Conservation (phyloP, 2,797 vertebrate species). For the Eleutherodactylus coqui region DNA sequence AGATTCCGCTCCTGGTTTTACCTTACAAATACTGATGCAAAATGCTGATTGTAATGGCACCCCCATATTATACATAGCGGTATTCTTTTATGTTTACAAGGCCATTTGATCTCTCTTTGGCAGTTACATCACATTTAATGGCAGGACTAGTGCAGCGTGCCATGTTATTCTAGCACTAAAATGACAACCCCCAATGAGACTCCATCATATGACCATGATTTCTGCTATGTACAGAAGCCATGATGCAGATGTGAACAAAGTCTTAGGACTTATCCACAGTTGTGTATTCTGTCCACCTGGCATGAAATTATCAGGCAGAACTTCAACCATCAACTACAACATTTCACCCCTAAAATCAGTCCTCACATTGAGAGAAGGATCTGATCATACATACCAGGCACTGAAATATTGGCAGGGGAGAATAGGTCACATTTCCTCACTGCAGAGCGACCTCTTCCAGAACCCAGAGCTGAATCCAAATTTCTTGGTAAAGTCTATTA, state of each 20-base stretch:
- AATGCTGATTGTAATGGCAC: neutral
- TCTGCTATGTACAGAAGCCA: no score
- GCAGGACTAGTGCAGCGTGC: no score
- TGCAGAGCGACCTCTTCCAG: slow-evolving; percentile 75
- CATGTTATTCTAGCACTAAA: no score
- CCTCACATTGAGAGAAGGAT: neutral
- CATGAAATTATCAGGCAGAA: neutral
- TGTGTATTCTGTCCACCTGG: neutral
- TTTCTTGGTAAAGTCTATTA: slow-evolving; percentile 70
- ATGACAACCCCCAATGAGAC: no score
- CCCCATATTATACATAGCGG: no score
- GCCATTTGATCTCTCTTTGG: no score
- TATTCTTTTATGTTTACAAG: no score
- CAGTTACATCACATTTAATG: no score
- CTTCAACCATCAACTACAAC: no score
- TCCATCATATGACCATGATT: no score
- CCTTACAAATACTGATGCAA: neutral
- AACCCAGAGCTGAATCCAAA: slow-evolving; percentile 70
- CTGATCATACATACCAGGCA: slow-evolving; percentile 75
- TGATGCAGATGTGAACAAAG: no score
- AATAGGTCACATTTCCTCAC: slow-evolving; percentile 76
- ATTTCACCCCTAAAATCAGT: neutral
- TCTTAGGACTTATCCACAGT: neutral
- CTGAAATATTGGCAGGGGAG: slow-evolving; percentile 74
- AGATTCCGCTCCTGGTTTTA: no score